Conservation (phyloP, 2,113 vertebrate species). For the Lucifuga dentata region DNA sequence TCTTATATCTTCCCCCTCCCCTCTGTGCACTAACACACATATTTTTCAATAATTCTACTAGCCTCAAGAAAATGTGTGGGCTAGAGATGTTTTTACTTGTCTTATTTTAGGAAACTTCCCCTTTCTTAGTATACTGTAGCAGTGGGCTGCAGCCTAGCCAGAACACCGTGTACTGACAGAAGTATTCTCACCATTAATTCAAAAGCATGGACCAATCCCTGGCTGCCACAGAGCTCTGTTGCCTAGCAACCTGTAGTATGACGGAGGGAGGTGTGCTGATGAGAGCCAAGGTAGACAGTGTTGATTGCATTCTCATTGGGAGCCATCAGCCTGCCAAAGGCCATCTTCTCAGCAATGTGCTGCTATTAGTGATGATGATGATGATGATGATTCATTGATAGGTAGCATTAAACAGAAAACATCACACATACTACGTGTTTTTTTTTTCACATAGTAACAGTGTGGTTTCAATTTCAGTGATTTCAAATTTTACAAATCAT, state of each 20-base stretch:
- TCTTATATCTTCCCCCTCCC: slow-evolving; percentile 5
- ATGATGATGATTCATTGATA: slow-evolving; percentile 30
- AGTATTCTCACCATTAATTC: slow-evolving; percentile 75
- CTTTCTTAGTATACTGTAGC: slow-evolving; percentile 15
- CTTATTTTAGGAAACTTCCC: slow-evolving; percentile 14
- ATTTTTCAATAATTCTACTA: slow-evolving; percentile 17
- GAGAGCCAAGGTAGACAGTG: slow-evolving; percentile 69
- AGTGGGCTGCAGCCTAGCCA: slow-evolving; percentile 36
- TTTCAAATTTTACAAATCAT: slow-evolving; percentile 28
- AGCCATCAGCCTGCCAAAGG: slow-evolving; percentile 64
- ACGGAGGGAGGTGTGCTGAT: slow-evolving; percentile 65
- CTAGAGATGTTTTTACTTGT: slow-evolving; percentile 1
- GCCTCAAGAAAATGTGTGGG: slow-evolving; percentile 16
- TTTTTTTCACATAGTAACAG: slow-evolving; percentile 16
- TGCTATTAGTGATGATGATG: slow-evolving; percentile 47
- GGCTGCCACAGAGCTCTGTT: slow-evolving; percentile 83
- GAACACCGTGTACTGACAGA: slow-evolving; percentile 70
- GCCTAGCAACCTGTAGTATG: slow-evolving; percentile 87
- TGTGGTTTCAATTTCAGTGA: slow-evolving; percentile 25
- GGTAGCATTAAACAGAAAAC: slow-evolving; percentile 27
- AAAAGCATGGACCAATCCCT: slow-evolving; percentile 78
- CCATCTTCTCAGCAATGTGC: slow-evolving; percentile 48
- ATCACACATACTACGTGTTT: slow-evolving; percentile 2
- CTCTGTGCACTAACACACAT: neutral
- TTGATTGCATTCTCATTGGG: slow-evolving; percentile 64